Base-by-base conservation (phyloP, 2,113 vertebrate genomes). In the Pycnonotus jocosus region DNA sequence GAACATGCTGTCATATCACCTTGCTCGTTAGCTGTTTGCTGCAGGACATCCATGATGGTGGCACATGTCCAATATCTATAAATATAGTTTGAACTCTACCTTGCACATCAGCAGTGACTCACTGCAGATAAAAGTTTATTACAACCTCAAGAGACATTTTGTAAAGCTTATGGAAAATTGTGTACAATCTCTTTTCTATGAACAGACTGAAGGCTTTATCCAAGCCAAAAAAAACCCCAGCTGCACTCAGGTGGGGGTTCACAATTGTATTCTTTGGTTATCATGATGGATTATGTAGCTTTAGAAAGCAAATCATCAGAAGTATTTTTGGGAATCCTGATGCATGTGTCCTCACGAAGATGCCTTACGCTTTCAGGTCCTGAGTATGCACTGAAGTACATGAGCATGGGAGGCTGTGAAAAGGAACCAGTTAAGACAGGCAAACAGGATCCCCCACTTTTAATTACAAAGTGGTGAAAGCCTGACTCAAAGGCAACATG, bases 391-490 rank as follows among this genome's bases (percentile, higher is more conserved):
- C 0, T 15, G 6, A 57, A 53, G 81, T 16, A 82, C 22, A 23
- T 15, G 21, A 96, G 38, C 60, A 60, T 1, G 27, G 87, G 14
- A 86, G 82, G 51, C 95, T 96, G 92, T 9, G 13, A 86, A 90
- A 96, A 94, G 17, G 74, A 92, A 94, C 58, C 85, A 80, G 90
- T 82, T 65, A 71, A 81, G 27, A 95, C 50, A 86, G 35, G 65
- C 42, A 90, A 76, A 91, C 66, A 85, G 74, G 90, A 94, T 86
- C 23, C 25, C 51, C 60, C 69, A 86, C 87, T 94, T 91, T 51
- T 85, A 95, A 88, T 94, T 62, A 80, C 31, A 79, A 19, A 42
- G 15, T 22, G n/a, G 28, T 45, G 10, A 88, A 80, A 85, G 40
- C 30, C 31, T 31, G 50, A 87, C 56, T 70, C 61, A 65, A 90